Percentiles rank a stretch among this genome's conserved stretches.
These are phyloP conservation scores for Styela clava DNA, from an alignment of 23 tunicate genomes.

Conservation along the genomic window DNA sequence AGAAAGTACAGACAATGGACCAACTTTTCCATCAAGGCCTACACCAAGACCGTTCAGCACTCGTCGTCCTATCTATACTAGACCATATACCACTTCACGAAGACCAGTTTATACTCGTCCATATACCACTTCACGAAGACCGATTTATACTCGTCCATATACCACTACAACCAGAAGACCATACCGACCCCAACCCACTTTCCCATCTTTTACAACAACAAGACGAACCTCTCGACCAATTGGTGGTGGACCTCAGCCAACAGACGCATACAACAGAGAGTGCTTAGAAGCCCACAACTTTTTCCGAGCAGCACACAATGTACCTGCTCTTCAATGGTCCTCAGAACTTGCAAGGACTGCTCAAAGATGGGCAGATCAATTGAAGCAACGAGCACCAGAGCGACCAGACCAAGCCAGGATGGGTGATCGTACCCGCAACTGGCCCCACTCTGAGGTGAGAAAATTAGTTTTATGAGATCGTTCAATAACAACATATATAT, in stretches of 20 bases:
- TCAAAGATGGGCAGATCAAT: constrained; percentile 70
- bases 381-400: constrained; percentile 49
- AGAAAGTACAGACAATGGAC: neutral
- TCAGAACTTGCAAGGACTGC: constrained; percentile 43
- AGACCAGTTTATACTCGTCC: constrained; percentile 4
- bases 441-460: constrained; percentile 95
- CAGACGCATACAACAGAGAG: constrained; percentile 15
- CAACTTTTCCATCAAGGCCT: neutral
- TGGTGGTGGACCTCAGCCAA: constrained; percentile 8
- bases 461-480: no score
- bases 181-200: neutral
- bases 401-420: constrained; percentile 33
- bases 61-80: neutral
- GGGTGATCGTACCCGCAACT: constrained; percentile 39
- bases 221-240: constrained; percentile 11
- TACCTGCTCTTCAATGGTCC: constrained; percentile 69
- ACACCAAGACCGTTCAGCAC: constrained; percentile 20
- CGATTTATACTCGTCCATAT: neutral
- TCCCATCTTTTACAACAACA: neutral
- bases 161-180: constrained; percentile 3
- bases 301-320: constrained; percentile 53
- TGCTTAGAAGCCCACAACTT: constrained; percentile 22
- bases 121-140: neutral
- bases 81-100: neutral
- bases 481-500: no score